Evolutionary conservation across 2,113 vertebrate genomes (phyloP).

Genomic region (Synchiropus splendidus): DNA sequence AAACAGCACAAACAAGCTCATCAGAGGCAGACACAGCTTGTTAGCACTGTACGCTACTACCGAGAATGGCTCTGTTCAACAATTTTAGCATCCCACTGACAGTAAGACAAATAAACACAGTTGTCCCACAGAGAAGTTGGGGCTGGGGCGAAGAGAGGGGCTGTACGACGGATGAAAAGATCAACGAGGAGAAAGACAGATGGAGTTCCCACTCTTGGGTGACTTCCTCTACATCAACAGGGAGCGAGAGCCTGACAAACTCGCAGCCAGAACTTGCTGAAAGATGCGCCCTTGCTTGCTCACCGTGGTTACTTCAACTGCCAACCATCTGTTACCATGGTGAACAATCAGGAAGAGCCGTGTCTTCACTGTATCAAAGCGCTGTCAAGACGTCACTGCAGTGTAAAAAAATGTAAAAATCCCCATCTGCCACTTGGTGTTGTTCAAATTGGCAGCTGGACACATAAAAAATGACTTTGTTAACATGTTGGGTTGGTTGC

Average conservation of each 20-base stretch:
- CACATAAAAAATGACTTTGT: no score
- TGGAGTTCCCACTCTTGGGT: conserved; percentile 41
- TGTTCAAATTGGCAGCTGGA: no score
- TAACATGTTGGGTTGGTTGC: no score
- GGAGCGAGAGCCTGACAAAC: conserved; percentile 28
- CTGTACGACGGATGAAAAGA: conserved; percentile 29
- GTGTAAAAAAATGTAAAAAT: conserved; percentile 32
- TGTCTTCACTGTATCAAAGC: conserved; percentile 24
- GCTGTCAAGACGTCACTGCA: conserved; percentile 36
- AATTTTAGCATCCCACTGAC: conserved; percentile 43
- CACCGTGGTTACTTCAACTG: conserved; percentile 19
- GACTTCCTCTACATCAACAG: conserved; percentile 36
- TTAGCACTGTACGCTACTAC: conserved; percentile 45
- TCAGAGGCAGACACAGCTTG: conserved; percentile 46
- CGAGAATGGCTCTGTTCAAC: conserved; percentile 43
- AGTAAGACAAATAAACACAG: conserved; percentile 47
- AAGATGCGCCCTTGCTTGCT: conserved; percentile 16
- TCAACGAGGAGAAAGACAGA: conserved; percentile 44
- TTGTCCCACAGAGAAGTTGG: conserved; percentile 15
- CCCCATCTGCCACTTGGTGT: conserved; percentile 29
- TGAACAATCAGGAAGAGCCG: conserved; percentile 22
- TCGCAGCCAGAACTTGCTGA: conserved; percentile 15
- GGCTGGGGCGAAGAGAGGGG: not conserved
- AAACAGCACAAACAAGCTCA: conserved; percentile 50
- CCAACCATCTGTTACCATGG: conserved; percentile 48